Conservation (phyloP, 2,113 vertebrate species). For the Porphyrio hochstetteri region DNA sequence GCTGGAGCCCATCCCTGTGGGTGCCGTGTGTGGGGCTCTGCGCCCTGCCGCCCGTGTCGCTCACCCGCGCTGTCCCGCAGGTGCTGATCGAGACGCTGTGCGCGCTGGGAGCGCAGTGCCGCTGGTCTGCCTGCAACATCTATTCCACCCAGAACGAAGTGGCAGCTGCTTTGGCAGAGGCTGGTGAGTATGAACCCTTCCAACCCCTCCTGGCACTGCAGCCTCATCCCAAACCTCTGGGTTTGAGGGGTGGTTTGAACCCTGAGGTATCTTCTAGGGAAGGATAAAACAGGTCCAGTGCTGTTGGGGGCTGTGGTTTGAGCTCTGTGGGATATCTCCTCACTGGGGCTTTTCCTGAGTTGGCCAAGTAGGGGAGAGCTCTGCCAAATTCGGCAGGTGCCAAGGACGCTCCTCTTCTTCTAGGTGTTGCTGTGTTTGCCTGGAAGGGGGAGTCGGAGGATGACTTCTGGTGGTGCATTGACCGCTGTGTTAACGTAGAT, state of each 20-base stretch:
- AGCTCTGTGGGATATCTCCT: not conserved
- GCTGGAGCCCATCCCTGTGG: not conserved
- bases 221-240: fast-evolving
- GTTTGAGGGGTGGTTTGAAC: not conserved
- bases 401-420: slow-evolving; percentile 22
- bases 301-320: not conserved
- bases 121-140: slow-evolving; percentile 98
- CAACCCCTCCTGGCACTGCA: not conserved
- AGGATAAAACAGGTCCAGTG: not conserved
- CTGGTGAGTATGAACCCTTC: slow-evolving; percentile 73
- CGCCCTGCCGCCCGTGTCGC: not conserved
- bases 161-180: slow-evolving; percentile 93
- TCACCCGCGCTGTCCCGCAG: slow-evolving; percentile 53
- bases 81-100: slow-evolving; percentile 97
- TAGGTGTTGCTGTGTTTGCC: slow-evolving; percentile 95
- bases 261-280: not conserved
- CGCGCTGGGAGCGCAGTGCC: slow-evolving; percentile 95
- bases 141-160: slow-evolving; percentile 99
- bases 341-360: not conserved
- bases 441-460: slow-evolving; percentile 99
- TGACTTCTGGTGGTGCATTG: slow-evolving; percentile 99
- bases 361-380: not conserved
- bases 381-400: not conserved
- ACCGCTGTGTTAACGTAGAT: slow-evolving; percentile 92
- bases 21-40: too few species aligned